These are phyloP conservation scores for Ranitomeya imitator DNA, from an alignment of 2,113 vertebrate genomes.

Conservation along the genomic window DNA sequence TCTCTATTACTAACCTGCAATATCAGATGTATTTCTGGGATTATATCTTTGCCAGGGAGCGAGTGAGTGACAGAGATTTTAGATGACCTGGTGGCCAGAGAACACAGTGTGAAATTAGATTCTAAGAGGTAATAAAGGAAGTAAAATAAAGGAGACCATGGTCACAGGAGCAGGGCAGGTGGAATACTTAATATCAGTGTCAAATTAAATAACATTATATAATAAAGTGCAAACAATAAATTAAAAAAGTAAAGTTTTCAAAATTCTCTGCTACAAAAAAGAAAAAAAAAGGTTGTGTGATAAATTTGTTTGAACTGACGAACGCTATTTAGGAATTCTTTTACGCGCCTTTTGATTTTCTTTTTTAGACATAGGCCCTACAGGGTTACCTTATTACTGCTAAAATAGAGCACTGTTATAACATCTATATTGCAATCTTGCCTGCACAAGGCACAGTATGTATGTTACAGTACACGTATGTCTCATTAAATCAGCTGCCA, in stretches of 20 bases:
- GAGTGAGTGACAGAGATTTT: not conserved
- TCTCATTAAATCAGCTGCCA: slow-evolving; percentile 10
- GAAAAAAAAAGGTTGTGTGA: not conserved
- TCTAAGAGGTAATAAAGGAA: slow-evolving; percentile 6
- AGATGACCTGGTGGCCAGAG: slow-evolving; percentile 8
- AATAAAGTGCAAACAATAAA: not conserved
- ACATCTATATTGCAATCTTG: not conserved
- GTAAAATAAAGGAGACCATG: not conserved
- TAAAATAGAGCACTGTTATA: not conserved
- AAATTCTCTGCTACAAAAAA: not conserved
- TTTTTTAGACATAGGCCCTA: not conserved
- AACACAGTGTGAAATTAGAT: slow-evolving; percentile 4
- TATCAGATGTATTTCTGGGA: not conserved
- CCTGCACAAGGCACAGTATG: not conserved
- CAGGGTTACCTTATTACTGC: not conserved
- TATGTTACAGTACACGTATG: not conserved
- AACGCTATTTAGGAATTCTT: not conserved
- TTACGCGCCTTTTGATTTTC: not conserved
- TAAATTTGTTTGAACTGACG: not conserved
- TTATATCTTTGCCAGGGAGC: not conserved
- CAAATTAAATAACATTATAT: not conserved
- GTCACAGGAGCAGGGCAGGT: too few species aligned
- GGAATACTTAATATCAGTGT: not conserved
- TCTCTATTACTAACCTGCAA: not conserved
- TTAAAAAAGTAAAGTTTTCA: not conserved